Conservation (phyloP, 2,797 vertebrate species). For the Dendrocincla fuliginosa region DNA sequence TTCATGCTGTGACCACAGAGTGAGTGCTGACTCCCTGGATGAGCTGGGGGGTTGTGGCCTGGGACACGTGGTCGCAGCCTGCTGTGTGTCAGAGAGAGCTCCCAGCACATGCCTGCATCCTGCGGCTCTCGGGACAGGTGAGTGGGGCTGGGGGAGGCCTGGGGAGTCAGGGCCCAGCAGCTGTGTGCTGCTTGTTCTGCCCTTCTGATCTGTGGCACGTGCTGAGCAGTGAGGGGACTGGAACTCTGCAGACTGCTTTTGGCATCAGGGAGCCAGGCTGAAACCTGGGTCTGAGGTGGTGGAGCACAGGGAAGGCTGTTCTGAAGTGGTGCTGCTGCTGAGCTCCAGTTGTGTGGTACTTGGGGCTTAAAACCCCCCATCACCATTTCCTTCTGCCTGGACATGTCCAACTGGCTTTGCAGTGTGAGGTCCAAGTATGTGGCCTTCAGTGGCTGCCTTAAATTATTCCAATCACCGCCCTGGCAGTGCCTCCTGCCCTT, state of each 20-base stretch:
- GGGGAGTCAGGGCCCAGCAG: background rate
- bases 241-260: background rate
- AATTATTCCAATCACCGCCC: background rate
- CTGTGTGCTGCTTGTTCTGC: background rate
- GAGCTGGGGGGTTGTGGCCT: background rate
- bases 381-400: background rate
- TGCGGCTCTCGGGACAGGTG: background rate
- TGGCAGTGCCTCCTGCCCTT: background rate
- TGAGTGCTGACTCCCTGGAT: background rate
- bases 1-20: background rate
- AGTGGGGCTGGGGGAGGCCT: background rate
- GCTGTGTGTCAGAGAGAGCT: background rate
- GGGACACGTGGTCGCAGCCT: background rate
- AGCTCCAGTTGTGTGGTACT: fast-evolving
- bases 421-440: background rate
- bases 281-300: background rate
- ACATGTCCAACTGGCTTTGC: background rate
- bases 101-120: background rate
- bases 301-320: background rate
- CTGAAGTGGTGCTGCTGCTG: background rate
- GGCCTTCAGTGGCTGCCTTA: background rate
- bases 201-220: background rate
- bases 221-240: background rate
- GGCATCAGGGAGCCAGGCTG: background rate
- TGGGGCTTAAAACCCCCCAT: background rate